A percentile compares a stretch with the other conserved stretches of the same genome.
These are phyloP conservation scores for Callipepla californica DNA, from an alignment of 2,113 vertebrate genomes.

Conservation along the genomic window DNA sequence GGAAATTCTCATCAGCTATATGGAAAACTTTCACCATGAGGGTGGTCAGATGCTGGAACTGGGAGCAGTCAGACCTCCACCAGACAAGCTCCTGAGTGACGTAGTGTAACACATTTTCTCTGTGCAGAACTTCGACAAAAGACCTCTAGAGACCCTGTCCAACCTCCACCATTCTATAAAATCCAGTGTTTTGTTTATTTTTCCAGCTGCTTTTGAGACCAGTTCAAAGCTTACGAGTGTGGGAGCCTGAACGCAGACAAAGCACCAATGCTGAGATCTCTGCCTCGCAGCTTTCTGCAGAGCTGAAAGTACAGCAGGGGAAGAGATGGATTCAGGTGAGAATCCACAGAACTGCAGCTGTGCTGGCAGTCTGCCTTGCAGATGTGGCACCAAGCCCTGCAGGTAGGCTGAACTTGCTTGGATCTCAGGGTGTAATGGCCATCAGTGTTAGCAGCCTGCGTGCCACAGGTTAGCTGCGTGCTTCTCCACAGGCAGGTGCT, in stretches of 20 bases:
- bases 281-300: neutral
- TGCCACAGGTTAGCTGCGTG: neutral
- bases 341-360: neutral
- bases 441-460: neutral
- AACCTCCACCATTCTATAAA: fast-evolving
- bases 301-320: neutral
- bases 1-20: conserved; percentile 6
- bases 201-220: neutral
- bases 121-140: neutral
- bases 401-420: neutral
- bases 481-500: neutral
- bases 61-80: neutral
- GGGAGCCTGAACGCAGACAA: neutral
- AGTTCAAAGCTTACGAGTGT: neutral
- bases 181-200: neutral
- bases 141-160: neutral
- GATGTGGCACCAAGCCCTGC: neutral
- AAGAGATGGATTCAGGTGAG: neutral
- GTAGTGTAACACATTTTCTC: neutral
- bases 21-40: conserved; percentile 23
- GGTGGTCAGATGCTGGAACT: neutral
- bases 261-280: neutral
- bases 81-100: neutral
- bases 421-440: neutral
- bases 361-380: neutral